phyloP scores from a whole-genome alignment of 2,888 invertebrate species.

The Thymelicus acteon region DNA sequence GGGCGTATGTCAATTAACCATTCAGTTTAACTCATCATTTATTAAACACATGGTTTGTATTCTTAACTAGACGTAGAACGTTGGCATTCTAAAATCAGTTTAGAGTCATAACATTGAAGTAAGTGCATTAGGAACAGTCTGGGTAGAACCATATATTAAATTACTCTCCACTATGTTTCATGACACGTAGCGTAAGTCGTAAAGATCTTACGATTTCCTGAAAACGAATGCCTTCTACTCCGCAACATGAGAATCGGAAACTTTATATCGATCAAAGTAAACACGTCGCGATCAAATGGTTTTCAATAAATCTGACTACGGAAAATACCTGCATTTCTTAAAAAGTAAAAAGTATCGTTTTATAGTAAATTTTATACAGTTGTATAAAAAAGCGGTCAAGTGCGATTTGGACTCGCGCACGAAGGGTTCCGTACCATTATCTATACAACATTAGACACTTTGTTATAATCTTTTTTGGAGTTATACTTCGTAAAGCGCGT shows the following conservation, averaged over 20 bases:
- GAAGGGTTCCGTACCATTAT: too few relatives aligned
- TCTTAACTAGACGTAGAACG: too few relatives aligned
- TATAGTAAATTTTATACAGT: neutral
- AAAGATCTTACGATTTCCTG: slow-evolving; percentile 15
- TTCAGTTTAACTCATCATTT: too few relatives aligned
- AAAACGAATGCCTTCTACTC: slow-evolving; percentile 15
- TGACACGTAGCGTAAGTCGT: slow-evolving; percentile 18
- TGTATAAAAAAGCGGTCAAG: neutral
- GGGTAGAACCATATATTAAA: slow-evolving; percentile 16
- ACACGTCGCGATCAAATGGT: slow-evolving; percentile 3
- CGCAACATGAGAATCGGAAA: slow-evolving; percentile 17
- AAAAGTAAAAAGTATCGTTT: slow-evolving; percentile 4
- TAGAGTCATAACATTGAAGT: slow-evolving; percentile 17
- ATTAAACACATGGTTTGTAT: too few relatives aligned
- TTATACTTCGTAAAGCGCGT: too few relatives aligned
- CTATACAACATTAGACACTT: too few relatives aligned
- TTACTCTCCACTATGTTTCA: slow-evolving; percentile 22
- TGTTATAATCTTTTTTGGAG: too few relatives aligned
- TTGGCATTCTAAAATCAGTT: slow-evolving; percentile 17
- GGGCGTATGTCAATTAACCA: too few relatives aligned
- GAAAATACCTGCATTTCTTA: slow-evolving; percentile 6
- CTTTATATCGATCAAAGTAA: slow-evolving; percentile 20
- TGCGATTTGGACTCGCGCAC: too few relatives aligned
- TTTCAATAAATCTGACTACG: slow-evolving; percentile 13
- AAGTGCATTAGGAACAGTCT: slow-evolving; percentile 20